Conservation (phyloP, 1,140 invertebrate species). For the Macrotrachela quadricornifera region DNA sequence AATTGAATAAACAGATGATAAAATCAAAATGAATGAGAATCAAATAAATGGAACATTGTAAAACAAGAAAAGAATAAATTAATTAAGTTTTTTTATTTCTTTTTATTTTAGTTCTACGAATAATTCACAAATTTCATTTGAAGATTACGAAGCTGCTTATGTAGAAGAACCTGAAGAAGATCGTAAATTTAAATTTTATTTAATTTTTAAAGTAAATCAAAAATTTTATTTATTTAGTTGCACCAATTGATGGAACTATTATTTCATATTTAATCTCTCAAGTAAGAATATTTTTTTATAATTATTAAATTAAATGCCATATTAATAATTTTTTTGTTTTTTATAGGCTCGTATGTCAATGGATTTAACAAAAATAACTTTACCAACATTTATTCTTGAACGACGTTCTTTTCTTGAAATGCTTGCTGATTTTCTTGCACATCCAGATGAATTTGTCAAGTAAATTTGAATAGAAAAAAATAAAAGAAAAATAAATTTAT, state of each 20-base stretch:
- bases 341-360: conserved; percentile 11
- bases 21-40: too few relatives aligned
- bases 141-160: conserved; percentile 22
- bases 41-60: too few relatives aligned
- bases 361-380: conserved; percentile 30
- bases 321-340: too few relatives aligned
- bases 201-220: too few relatives aligned
- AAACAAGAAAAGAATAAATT: too few relatives aligned
- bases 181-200: conserved; percentile 32
- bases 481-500: too few relatives aligned
- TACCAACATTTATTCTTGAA: conserved; percentile 32
- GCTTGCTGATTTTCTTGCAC: conserved; percentile 32
- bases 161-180: conserved; percentile 44
- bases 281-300: conserved; percentile 16
- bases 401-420: conserved; percentile 28
- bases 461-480: conserved; percentile 4
- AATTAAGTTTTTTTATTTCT: too few relatives aligned
- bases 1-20: too few relatives aligned
- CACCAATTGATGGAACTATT: conserved; percentile 29
- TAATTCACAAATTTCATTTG: too few relatives aligned
- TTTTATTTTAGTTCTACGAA: too few relatives aligned
- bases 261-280: conserved; percentile 41
- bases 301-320: too few relatives aligned
- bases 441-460: conserved; percentile 30
- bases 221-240: too few relatives aligned